Conservation (phyloP, 1,140 invertebrate species). For the Drosophila gunungcola region DNA sequence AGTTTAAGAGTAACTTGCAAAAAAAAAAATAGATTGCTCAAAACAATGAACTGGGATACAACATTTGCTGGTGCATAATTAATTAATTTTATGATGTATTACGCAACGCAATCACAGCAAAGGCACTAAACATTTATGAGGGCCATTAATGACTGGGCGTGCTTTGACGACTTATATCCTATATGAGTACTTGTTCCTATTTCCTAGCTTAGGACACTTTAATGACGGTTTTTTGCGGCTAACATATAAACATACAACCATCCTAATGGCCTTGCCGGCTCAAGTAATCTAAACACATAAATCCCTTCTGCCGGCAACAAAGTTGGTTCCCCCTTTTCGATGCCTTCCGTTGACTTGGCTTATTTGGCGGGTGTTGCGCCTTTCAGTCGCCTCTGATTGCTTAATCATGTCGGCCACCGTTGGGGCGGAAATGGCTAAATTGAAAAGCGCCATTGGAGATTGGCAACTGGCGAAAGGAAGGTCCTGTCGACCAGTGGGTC, state of each 20-base stretch:
- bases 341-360: conserved; percentile 28
- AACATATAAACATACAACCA: conserved; percentile 66
- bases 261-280: conserved; percentile 36
- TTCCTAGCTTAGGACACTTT: conserved; percentile 38
- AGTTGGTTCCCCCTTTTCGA: conserved; percentile 19
- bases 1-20: too few species aligned
- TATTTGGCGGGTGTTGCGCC: conserved; percentile 57
- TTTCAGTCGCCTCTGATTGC: conserved; percentile 64
- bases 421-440: conserved; percentile 72
- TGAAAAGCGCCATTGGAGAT: conserved; percentile 73
- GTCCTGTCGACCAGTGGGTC: conserved; percentile 17
- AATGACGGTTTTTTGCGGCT: conserved; percentile 60
- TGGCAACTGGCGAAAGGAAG: conserved; percentile 31
- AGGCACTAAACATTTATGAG: conserved; percentile 48
- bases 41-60: background rate
- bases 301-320: conserved; percentile 50
- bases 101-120: conserved; percentile 41
- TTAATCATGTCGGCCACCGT: conserved; percentile 74
- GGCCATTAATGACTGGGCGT: conserved; percentile 32
- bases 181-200: conserved; percentile 12
- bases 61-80: conserved; percentile 38
- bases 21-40: conserved; percentile 6
- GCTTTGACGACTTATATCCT: conserved; percentile 12
- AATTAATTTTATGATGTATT: conserved; percentile 43
- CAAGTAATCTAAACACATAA: conserved; percentile 69